Evolutionary conservation across 2,797 vertebrate species (phyloP), one percentile per base, ranked within the genome.

Genomic region (Moxostoma hubbsi): DNA sequence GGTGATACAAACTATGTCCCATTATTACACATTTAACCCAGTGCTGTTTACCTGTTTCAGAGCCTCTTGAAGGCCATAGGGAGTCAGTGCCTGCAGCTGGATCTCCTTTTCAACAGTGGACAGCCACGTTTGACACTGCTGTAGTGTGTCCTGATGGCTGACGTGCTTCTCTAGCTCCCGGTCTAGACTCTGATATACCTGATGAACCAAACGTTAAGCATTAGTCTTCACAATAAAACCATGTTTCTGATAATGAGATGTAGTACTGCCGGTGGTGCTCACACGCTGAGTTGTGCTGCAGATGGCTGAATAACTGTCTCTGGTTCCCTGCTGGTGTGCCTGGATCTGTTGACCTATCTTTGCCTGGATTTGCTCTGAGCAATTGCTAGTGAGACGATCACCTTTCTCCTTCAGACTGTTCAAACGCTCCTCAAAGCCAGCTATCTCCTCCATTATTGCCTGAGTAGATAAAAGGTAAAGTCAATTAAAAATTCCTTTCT

Each of bases 401-500:
- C 97, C 97, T 87, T 94, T 95, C 84, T 84, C 88, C 89, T 94
- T 96, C 69, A 99, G 92, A 67, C 72, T 91, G 57, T 91, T 91
- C 87, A 99, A 89, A 73, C 94, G 95, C 66, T 98, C 96, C 94
- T 99, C 97, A 89, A 99, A 99, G 55, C 95, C 92, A 11, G 95
- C 94, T 70, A 99, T 96, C 90, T 99, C 98, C 90, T 99, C 98
- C 98, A 99, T 98, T 86, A 96, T 96, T 82, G 97, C 97, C 98
- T 99, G 81, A 75, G 24, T 74, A 82, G 57, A 68, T 87, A 88
- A 5, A 36, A 68, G 9, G 6, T 24, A n/a, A 36, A 36, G 36
- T 36, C 36, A 36, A 5, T 36, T 3, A 3, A 3, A 36, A 36
- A 36, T 36, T 36, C 36, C 36, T 36, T 36, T 36, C 36, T 36